Conservation (phyloP, 1,140 invertebrate genomes). For the Thaumetopoea pityocampa region DNA sequence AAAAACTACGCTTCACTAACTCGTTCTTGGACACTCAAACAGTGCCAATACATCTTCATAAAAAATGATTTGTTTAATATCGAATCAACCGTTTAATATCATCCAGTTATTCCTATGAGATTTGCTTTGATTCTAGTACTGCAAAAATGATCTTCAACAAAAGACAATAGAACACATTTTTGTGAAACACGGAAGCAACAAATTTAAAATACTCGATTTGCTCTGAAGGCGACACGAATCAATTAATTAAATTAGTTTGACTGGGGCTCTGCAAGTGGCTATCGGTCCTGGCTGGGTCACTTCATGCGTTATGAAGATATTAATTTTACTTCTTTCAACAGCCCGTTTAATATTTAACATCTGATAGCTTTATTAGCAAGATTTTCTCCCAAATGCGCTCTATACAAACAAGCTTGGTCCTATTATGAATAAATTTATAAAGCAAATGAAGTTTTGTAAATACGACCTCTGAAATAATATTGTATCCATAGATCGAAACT, state of each 20-base stretch:
- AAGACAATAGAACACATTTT: constrained; percentile 1
- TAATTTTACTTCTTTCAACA: constrained; percentile 10
- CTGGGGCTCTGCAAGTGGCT: constrained; percentile 35
- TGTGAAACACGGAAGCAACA: constrained; percentile 3
- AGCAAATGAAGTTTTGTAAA: too few species aligned
- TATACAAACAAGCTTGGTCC: too few species aligned
- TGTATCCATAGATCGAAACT: too few species aligned
- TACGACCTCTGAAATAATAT: too few species aligned
- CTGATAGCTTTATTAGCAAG: too few species aligned
- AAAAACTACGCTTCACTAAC: constrained; percentile 1
- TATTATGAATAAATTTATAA: too few species aligned
- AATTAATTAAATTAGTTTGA: constrained; percentile 55
- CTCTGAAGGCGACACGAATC: constrained; percentile 40
- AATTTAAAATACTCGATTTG: constrained; percentile 18
- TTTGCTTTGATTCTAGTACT: background rate
- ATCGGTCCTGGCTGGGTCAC: constrained; percentile 8
- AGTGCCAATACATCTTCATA: constrained; percentile 18
- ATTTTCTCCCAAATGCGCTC: too few species aligned
- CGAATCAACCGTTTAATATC: constrained; percentile 23
- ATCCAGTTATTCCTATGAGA: constrained; percentile 9
- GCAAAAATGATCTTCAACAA: constrained; percentile 5
- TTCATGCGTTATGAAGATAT: constrained; percentile 5
- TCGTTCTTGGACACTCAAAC: constrained; percentile 7
- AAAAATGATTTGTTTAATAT: constrained; percentile 24
- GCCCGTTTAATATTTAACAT: too few species aligned